Conservation (phyloP, 2,113 vertebrate genomes). For the Rhadina sibilatrix region DNA sequence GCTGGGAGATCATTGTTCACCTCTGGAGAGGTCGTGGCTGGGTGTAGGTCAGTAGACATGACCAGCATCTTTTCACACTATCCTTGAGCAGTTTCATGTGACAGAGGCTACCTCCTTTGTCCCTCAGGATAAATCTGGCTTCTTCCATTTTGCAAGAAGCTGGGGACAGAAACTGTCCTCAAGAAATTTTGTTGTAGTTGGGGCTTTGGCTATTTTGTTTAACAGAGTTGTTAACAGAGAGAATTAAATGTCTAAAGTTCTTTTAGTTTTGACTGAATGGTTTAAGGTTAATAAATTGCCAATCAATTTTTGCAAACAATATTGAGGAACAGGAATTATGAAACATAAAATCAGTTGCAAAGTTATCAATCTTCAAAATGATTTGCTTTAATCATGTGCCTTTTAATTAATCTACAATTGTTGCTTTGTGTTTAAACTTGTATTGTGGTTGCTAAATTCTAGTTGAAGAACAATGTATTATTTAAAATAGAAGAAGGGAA, state of each 20-base stretch:
- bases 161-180: background rate
- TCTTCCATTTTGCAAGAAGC: background rate
- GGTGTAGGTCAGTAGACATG: background rate
- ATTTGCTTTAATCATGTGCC: background rate
- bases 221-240: background rate
- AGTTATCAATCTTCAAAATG: background rate
- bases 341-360: background rate
- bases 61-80: background rate
- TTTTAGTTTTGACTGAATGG: background rate
- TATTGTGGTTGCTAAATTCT: background rate
- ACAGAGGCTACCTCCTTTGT: background rate
- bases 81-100: background rate
- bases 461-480: background rate
- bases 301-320: background rate
- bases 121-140: background rate
- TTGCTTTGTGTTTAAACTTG: background rate
- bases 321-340: background rate
- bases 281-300: background rate
- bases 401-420: background rate
- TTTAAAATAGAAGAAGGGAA: background rate
- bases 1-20: background rate
- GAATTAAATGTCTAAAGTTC: background rate
- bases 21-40: rapidly evolving
- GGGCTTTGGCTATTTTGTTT: background rate
- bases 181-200: background rate